Evolutionary conservation across 2,797 vertebrate species (phyloP), one percentile per base, ranked within the genome.

Genomic region (Cynopterus sphinx): DNA sequence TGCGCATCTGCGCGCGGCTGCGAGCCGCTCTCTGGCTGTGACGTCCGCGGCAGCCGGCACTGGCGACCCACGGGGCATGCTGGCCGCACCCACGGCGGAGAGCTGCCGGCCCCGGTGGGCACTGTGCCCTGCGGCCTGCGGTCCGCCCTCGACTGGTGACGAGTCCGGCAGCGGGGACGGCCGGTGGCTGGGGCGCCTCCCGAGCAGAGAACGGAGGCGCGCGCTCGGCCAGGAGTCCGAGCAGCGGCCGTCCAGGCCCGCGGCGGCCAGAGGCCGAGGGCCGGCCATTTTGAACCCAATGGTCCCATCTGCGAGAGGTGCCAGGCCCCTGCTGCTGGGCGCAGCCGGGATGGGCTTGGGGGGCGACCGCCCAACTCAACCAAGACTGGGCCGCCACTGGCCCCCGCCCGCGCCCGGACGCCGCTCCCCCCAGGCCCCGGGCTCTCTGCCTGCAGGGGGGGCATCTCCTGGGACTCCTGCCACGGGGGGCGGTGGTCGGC

Each of bases 91-190:
- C 49, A 49, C 49, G 16, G 15, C 49, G 49, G 49, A 16, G 13
- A 49, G 49, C 49, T 13, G 49, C 59, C 11, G 12, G 59, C 3
- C 12, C 59, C 6, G 26, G 36, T 2, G 10, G 39, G 22, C 36
- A 26, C 33, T 5, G 33, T 2, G 16, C 15, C 28, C 15, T 4
- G 3, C 11, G 0, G 11, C 15, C 78, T 22, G 39, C 16, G 7
- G 31, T 9, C n/a, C 22, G 97, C 98, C 99, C 99, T 98, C 98
- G 98, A 98, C 98, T 99, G 99, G 98, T 99, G 98, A 98, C 98
- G 99, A 99, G 99, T 99, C 99, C 98, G 98, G 98, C 98, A 99
- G 99, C 98, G 98, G 99, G 98, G 99, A 98, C 99, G 98, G 98
- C 98, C 98, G 97, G 97, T 97, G 98, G 98, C 98, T 98, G 98